These are phyloP conservation scores for Mastigias papua DNA, from an alignment of 30 jellyfish, hydroid and myxozoan genomes.

Conservation along the genomic window DNA sequence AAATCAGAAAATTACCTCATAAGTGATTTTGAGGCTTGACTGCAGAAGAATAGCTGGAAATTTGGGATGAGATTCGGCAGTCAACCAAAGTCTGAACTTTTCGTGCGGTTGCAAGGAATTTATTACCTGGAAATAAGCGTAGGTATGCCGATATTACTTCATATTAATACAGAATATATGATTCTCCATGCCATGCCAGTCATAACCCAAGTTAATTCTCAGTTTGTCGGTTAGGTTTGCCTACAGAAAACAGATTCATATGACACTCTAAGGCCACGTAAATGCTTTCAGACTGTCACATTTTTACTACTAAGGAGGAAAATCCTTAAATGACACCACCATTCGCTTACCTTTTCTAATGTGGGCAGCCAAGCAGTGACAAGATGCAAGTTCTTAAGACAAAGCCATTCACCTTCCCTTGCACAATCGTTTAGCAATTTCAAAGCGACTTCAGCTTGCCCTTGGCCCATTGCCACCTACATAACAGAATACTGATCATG, in stretches of 20 bases:
- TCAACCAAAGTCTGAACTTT: constrained; percentile 91
- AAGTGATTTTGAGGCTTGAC: constrained; percentile 92
- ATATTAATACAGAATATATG: too few species aligned
- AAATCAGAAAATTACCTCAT: constrained; percentile 63
- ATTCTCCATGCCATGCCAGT: too few species aligned
- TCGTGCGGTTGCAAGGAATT: constrained; percentile 93
- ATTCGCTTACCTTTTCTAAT: constrained; percentile 78
- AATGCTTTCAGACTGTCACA: too few species aligned
- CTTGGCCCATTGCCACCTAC: constrained; percentile 99
- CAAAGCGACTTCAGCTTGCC: constrained; percentile 95
- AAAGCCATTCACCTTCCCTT: constrained; percentile 90
- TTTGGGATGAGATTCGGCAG: constrained; percentile 94
- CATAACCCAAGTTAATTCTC: too few species aligned
- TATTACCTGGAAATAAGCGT: constrained; percentile 60
- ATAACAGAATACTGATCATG: too few species aligned
- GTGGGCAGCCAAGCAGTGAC: constrained; percentile 94
- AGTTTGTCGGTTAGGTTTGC: too few species aligned
- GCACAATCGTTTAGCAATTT: constrained; percentile 73
- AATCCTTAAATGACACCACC: background rate
- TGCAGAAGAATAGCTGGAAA: constrained; percentile 93
- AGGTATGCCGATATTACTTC: background rate
- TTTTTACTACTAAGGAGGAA: background rate
- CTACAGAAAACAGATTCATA: too few species aligned
- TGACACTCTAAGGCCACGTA: too few species aligned
- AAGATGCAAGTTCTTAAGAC: constrained; percentile 89